Evolutionary conservation across 2,797 vertebrate species (phyloP).

Genomic region (Dicrostonyx torquatus): DNA sequence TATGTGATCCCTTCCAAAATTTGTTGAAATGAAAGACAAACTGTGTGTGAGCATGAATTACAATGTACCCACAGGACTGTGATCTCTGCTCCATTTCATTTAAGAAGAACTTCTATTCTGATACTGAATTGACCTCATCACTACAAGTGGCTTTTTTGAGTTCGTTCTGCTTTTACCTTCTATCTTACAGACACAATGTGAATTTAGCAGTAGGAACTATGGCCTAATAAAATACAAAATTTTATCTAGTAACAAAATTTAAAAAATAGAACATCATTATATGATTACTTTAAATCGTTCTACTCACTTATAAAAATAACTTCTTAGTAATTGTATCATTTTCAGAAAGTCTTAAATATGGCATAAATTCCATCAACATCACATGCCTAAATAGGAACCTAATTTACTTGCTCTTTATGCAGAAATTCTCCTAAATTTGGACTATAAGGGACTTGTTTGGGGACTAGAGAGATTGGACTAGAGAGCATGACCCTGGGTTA

Average conservation of each 20-base stretch:
- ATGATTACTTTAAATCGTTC: not conserved
- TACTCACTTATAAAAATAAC: slow-evolving; percentile 69
- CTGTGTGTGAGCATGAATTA: slow-evolving; percentile 78
- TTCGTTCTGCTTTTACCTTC: slow-evolving; percentile 51
- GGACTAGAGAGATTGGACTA: not conserved
- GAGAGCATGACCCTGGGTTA: not conserved
- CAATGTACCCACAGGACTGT: slow-evolving; percentile 63
- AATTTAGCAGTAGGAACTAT: slow-evolving; percentile 68
- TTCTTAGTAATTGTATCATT: slow-evolving; percentile 12
- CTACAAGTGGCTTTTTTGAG: slow-evolving; percentile 60
- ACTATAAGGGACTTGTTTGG: not conserved
- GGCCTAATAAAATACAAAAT: slow-evolving; percentile 66
- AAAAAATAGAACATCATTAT: slow-evolving; percentile 42
- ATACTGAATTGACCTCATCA: slow-evolving; percentile 65
- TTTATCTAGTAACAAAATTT: slow-evolving; percentile 67
- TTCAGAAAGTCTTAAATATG: not conserved
- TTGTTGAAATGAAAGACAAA: slow-evolving; percentile 77
- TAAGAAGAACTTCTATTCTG: slow-evolving; percentile 59
- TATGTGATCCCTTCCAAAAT: slow-evolving; percentile 72
- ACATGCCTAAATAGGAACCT: not conserved
- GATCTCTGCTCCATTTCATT: slow-evolving; percentile 74
- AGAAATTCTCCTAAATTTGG: not conserved
- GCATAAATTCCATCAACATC: not conserved
- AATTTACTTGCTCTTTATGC: not conserved
- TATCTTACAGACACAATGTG: slow-evolving; percentile 6